Conservation (phyloP, 2,113 vertebrate species). For the Notarius lentiginosus region DNA sequence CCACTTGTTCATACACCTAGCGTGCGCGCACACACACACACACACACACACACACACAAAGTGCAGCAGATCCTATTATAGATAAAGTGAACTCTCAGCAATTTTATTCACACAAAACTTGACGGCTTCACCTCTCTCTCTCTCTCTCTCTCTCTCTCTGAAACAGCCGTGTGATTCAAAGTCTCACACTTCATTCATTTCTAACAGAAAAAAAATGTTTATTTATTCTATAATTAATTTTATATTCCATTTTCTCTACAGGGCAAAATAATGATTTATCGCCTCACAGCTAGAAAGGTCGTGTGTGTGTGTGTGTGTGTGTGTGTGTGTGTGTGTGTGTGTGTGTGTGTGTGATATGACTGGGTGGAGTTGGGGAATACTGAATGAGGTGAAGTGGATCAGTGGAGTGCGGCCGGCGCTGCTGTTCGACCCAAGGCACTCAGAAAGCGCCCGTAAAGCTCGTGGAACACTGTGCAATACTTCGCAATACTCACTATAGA, state of each 20-base stretch:
- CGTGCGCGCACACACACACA: not conserved
- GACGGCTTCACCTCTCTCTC: not conserved
- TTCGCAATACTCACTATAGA: too few species aligned
- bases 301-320: not conserved
- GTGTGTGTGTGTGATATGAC: not conserved
- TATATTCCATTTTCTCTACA: not conserved
- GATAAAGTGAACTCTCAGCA: conserved; percentile 9
- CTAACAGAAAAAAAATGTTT: not conserved
- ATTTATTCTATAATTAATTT: not conserved
- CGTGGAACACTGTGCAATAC: too few species aligned
- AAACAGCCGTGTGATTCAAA: not conserved
- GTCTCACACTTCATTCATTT: not conserved
- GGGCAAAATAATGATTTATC: not conserved
- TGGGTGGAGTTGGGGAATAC: not conserved
- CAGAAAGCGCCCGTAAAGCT: not conserved
- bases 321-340: not conserved
- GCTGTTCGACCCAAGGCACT: not conserved
- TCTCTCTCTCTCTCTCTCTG: not conserved
- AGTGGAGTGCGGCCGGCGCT: not conserved
- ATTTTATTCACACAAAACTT: not conserved
- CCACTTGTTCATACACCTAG: not conserved
- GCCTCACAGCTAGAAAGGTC: not conserved
- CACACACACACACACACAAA: not conserved
- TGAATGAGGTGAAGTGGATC: not conserved
- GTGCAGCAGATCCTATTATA: conserved; percentile 24